A percentile compares a stretch with the other conserved stretches of the same genome.
phyloP scores from a whole-genome alignment of 2,888 invertebrate species.

The Hirtodrosophila trivittata region DNA sequence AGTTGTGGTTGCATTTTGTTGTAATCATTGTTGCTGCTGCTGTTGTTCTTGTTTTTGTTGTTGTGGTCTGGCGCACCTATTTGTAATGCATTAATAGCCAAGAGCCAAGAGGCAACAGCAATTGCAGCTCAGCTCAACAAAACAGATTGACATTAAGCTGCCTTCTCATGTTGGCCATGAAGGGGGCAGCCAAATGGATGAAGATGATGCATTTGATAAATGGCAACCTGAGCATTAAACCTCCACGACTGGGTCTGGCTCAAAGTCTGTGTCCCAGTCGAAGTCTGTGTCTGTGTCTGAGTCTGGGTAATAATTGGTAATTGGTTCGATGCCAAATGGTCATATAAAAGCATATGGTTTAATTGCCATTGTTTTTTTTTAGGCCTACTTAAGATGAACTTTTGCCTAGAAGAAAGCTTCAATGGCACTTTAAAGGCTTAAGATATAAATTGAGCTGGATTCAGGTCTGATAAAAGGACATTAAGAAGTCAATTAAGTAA shows the following conservation, averaged over 20 bases:
- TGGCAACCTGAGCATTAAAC: slow-evolving; percentile 51
- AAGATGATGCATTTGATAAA: slow-evolving; percentile 56
- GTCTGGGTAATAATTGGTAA: slow-evolving; percentile 34
- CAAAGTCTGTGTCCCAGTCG: not conserved
- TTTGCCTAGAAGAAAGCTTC: not conserved
- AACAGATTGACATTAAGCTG: slow-evolving; percentile 74
- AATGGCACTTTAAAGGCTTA: slow-evolving; percentile 11
- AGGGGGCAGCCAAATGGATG: slow-evolving; percentile 22
- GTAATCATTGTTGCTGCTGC: slow-evolving; percentile 21
- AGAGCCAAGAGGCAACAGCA: slow-evolving; percentile 43
- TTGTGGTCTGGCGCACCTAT: slow-evolving; percentile 72
- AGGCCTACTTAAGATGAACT: slow-evolving; percentile 5
- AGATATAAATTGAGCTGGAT: slow-evolving; percentile 7
- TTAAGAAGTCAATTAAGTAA: not conserved
- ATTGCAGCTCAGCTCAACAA: slow-evolving; percentile 41
- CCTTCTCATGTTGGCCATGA: slow-evolving; percentile 47
- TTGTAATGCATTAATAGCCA: slow-evolving; percentile 75
- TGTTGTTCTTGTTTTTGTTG: slow-evolving; percentile 33
- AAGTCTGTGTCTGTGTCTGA: not conserved
- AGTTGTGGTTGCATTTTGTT: slow-evolving; percentile 41
- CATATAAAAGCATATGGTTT: slow-evolving; percentile 25
- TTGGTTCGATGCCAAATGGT: slow-evolving; percentile 30
- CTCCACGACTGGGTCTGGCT: slow-evolving; percentile 27
- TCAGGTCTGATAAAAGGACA: not conserved
- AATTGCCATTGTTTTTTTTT: slow-evolving; percentile 6